phyloP scores from a whole-genome alignment of 2,797 vertebrate genomes.

The Urophycis tenuis region DNA sequence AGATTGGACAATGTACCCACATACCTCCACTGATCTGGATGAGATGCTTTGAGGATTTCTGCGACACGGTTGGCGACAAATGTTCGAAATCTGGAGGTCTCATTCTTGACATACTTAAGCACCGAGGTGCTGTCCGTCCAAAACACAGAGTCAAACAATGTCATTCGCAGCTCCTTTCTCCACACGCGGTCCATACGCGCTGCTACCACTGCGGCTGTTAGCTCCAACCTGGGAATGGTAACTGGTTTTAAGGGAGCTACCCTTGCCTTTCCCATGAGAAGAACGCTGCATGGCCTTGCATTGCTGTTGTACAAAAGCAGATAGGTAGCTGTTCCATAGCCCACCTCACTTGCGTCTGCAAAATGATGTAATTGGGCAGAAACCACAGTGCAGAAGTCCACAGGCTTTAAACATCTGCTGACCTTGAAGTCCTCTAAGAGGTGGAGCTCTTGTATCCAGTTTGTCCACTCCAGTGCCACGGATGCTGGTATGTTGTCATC shows the following conservation, averaged over 20 bases:
- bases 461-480: too few relatives aligned
- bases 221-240: not conserved
- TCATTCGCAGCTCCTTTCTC: too few relatives aligned
- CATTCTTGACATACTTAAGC: constrained; percentile 3
- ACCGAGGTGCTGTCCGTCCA: not conserved
- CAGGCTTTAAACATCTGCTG: too few relatives aligned
- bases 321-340: too few relatives aligned
- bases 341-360: too few relatives aligned
- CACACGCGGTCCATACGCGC: too few relatives aligned
- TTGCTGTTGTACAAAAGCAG: not conserved
- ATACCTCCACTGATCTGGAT: not conserved
- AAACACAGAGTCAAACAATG: too few relatives aligned
- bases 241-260: constrained; percentile 7
- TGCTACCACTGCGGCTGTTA: not conserved
- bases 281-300: not conserved
- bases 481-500: too few relatives aligned
- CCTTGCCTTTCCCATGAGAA: not conserved
- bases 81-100: constrained; percentile 14
- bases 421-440: too few relatives aligned
- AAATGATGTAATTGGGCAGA: too few relatives aligned
- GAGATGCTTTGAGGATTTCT: constrained; percentile 11
- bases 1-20: not conserved
- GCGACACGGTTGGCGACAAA: constrained; percentile 12
- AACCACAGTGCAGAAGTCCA: too few relatives aligned
- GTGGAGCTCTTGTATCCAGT: too few relatives aligned